phyloP scores from a whole-genome alignment of 2,797 vertebrate species.

The Sebastes cheni region DNA sequence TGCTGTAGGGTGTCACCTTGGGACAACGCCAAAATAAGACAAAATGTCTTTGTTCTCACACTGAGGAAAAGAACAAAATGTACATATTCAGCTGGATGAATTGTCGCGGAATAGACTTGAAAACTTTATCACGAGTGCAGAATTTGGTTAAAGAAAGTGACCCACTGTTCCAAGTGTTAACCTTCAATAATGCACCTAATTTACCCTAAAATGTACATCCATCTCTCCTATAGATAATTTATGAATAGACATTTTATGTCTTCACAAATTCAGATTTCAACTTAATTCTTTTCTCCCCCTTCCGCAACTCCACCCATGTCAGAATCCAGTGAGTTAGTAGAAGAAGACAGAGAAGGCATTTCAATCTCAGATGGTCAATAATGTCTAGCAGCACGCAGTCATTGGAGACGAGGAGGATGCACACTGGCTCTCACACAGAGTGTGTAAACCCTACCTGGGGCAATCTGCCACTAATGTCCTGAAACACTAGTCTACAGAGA shows the following conservation, averaged over 20 bases:
- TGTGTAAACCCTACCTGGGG: constrained; percentile 95
- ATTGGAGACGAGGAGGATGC: constrained; percentile 83
- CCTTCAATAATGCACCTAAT: neutral
- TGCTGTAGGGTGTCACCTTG: neutral
- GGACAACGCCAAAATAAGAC: neutral
- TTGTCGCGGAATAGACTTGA: neutral
- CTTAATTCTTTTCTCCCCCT: constrained; percentile 77
- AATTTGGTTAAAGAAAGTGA: neutral
- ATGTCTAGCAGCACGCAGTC: constrained; percentile 85
- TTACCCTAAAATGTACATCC: neutral
- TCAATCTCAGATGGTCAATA: constrained; percentile 87
- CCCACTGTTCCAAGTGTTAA: neutral
- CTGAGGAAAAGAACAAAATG: neutral
- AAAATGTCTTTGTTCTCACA: neutral
- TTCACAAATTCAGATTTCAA: constrained; percentile 15
- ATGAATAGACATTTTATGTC: neutral
- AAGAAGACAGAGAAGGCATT: constrained; percentile 84
- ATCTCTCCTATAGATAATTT: constrained; percentile 2
- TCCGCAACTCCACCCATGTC: constrained; percentile 82
- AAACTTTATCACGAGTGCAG: neutral
- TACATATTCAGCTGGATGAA: neutral
- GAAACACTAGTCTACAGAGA: constrained; percentile 99
- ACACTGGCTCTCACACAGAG: constrained; percentile 83
- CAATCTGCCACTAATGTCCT: constrained; percentile 99
- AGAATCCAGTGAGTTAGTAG: constrained; percentile 88